Evolutionary conservation across 2,888 invertebrate species (phyloP).

Genomic region (Tenthredo mesomela): DNA sequence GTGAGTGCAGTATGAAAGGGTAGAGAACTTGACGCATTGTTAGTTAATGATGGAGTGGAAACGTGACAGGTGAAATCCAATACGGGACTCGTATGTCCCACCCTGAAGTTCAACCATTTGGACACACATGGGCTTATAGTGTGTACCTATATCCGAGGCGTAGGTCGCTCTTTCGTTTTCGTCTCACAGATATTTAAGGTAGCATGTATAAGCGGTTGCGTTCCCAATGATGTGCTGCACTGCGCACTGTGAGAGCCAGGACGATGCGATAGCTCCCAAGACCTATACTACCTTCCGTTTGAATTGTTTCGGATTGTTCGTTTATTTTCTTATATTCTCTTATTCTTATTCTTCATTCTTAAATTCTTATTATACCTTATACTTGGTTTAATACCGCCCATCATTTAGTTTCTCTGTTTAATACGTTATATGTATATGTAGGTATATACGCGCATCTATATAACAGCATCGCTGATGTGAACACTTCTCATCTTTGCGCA

Average conservation of each 20-base stretch:
- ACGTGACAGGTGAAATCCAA: slow-evolving; percentile 76
- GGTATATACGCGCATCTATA: neutral
- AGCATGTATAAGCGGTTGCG: neutral
- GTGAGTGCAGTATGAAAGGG: slow-evolving; percentile 62
- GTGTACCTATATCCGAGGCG: neutral
- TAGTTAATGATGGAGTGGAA: slow-evolving; percentile 76
- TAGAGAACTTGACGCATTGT: slow-evolving; percentile 72
- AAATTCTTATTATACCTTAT: neutral
- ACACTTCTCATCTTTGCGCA: slow-evolving; percentile 37
- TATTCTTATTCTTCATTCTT: slow-evolving; percentile 2
- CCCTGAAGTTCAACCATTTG: slow-evolving; percentile 58
- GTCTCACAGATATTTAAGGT: neutral
- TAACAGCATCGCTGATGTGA: neutral
- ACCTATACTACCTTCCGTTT: slow-evolving; percentile 32
- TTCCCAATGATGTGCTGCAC: no score
- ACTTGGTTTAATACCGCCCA: slow-evolving; percentile 11
- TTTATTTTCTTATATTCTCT: neutral
- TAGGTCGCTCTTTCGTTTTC: neutral
- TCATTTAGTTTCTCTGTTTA: neutral
- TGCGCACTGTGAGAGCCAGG: slow-evolving; percentile 42
- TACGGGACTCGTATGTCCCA: slow-evolving; percentile 64
- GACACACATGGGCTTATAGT: slow-evolving; percentile 46
- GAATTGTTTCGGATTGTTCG: slow-evolving; percentile 47
- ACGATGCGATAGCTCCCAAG: slow-evolving; percentile 44
- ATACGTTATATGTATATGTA: neutral